phyloP scores from a whole-genome alignment of 2,888 invertebrate species.

The Helicoverpa assulta region DNA sequence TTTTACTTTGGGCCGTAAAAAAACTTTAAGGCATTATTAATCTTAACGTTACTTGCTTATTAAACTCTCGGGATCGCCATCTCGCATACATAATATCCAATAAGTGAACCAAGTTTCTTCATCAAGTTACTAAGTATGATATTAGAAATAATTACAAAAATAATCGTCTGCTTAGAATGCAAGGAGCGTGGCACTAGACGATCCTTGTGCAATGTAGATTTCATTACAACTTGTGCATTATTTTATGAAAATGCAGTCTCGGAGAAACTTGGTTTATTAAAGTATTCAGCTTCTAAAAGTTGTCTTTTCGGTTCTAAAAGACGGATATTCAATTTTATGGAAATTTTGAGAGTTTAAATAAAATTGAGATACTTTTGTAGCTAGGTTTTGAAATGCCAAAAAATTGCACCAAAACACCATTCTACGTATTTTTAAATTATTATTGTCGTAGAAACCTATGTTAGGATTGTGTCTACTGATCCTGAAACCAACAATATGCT shows the following conservation, averaged over 20 bases:
- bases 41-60: conserved; percentile 48
- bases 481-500: neutral
- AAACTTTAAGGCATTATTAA: conserved; percentile 47
- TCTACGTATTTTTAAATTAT: neutral
- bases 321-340: conserved; percentile 14
- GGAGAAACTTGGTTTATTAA: conserved; percentile 42
- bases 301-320: conserved; percentile 24
- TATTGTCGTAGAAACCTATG: neutral
- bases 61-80: conserved; percentile 52
- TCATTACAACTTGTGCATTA: conserved; percentile 56
- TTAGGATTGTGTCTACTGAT: neutral
- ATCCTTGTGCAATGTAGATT: conserved; percentile 62
- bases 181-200: conserved; percentile 35
- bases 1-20: conserved; percentile 40
- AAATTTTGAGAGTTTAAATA: neutral
- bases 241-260: conserved; percentile 49
- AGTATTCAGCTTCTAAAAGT: conserved; percentile 34
- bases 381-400: too few species aligned
- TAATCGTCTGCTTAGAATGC: conserved; percentile 66
- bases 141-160: conserved; percentile 71
- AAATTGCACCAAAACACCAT: too few species aligned
- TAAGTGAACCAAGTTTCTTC: conserved; percentile 62
- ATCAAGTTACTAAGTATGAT: conserved; percentile 60
- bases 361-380: too few species aligned
- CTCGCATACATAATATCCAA: conserved; percentile 65